phyloP scores from a whole-genome alignment of 2,888 invertebrate genomes.

The Scaptomyza reducta region DNA sequence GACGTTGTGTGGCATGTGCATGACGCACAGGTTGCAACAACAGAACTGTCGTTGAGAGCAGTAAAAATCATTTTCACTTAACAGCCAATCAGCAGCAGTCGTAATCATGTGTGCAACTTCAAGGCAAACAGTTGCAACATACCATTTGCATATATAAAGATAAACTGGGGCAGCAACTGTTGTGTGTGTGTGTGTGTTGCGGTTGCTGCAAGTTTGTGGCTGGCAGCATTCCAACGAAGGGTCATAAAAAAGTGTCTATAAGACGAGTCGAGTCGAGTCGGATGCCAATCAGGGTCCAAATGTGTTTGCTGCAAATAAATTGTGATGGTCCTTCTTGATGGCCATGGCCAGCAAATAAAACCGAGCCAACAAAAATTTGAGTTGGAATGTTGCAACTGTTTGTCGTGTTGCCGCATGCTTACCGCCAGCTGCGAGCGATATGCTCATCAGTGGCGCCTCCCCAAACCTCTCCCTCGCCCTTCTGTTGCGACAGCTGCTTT shows the following conservation, averaged over 20 bases:
- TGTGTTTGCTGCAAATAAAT: slow-evolving; percentile 77
- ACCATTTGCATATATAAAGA: slow-evolving; percentile 21
- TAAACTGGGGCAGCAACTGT: slow-evolving; percentile 2
- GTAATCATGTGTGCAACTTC: slow-evolving; percentile 31
- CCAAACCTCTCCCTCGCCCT: background rate
- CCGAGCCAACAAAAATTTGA: background rate
- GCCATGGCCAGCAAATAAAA: slow-evolving; percentile 27
- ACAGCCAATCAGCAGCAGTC: slow-evolving; percentile 55
- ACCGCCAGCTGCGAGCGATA: slow-evolving; percentile 9
- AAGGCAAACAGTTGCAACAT: slow-evolving; percentile 8
- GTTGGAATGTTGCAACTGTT: slow-evolving; percentile 22
- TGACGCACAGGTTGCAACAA: background rate
- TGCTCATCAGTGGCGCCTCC: slow-evolving; percentile 40
- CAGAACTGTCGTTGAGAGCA: slow-evolving; percentile 12
- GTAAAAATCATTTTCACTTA: slow-evolving; percentile 56
- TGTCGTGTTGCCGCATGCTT: slow-evolving; percentile 24
- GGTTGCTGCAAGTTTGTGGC: slow-evolving; percentile 11
- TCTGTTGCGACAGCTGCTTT: slow-evolving; percentile 43
- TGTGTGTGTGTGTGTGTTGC: slow-evolving; percentile 1
- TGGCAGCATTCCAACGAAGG: slow-evolving; percentile 52
- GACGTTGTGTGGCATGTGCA: slow-evolving; percentile 6
- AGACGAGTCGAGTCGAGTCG: slow-evolving; percentile 48
- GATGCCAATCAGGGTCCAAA: slow-evolving; percentile 60
- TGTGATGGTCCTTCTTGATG: slow-evolving; percentile 54
- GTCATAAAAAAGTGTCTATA: slow-evolving; percentile 43